Conservation (phyloP, 2,113 vertebrate genomes). For the Tursiops truncatus region DNA sequence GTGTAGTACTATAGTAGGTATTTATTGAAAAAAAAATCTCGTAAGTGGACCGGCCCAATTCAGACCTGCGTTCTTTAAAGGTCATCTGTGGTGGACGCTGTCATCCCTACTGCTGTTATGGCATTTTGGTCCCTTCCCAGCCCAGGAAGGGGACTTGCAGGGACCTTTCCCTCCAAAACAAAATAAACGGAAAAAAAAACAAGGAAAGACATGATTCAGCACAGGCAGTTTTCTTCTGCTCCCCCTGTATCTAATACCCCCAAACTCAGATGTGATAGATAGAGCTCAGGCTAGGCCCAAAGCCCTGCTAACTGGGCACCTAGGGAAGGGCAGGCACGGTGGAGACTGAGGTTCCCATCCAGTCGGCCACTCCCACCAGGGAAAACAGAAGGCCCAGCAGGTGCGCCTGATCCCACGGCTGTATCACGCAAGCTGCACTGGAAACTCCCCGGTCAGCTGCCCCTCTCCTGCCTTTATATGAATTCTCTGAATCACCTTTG, state of each 20-base stretch:
- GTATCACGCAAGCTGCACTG: no score
- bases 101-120: background rate
- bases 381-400: background rate
- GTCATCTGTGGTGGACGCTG: background rate
- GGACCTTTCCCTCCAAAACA: constrained; percentile 23
- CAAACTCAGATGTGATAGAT: background rate
- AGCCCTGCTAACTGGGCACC: background rate
- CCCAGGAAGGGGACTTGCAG: constrained; percentile 21
- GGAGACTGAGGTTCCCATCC: background rate
- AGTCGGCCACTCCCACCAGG: background rate
- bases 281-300: background rate
- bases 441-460: background rate
- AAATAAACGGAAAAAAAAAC: background rate
- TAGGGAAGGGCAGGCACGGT: background rate
- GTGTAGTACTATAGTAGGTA: no score
- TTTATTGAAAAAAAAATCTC: no score
- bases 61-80: no score
- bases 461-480: constrained; percentile 42
- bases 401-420: background rate
- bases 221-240: constrained; percentile 51
- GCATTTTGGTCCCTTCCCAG: background rate
- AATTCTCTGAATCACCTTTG: constrained; percentile 72
- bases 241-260: background rate
- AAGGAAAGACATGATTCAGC: constrained; percentile 16
- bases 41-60: no score